These are phyloP conservation scores for Sacculina carcini DNA, from an alignment of 2,888 invertebrate genomes.

Conservation along the genomic window DNA sequence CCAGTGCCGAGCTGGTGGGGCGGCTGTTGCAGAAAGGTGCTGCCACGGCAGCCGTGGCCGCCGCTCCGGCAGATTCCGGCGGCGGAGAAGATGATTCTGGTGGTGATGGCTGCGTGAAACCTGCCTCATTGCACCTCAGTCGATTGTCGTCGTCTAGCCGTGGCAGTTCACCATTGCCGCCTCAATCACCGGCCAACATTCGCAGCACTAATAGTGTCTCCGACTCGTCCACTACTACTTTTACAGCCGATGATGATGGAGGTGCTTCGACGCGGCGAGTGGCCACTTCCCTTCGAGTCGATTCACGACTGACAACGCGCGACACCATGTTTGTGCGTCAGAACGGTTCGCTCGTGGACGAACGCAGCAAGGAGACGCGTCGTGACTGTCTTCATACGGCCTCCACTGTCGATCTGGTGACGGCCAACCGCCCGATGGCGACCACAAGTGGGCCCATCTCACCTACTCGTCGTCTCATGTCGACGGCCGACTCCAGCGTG, in stretches of 20 bases:
- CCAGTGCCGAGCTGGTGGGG: conserved; percentile 11
- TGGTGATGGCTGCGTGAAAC: too few species aligned
- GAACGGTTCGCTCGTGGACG: conserved; percentile 11
- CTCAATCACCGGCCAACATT: too few species aligned
- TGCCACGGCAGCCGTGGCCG: conserved; percentile 7
- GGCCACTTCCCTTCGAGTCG: neutral
- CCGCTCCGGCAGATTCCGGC: too few species aligned
- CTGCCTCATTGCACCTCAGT: too few species aligned
- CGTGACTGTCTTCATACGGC: neutral
- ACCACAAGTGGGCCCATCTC: too few species aligned
- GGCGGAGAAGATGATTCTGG: too few species aligned
- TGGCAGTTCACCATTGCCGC: too few species aligned
- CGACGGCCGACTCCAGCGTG: neutral
- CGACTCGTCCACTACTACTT: neutral
- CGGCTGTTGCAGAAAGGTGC: conserved; percentile 8
- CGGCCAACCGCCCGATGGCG: neutral
- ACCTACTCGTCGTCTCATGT: too few species aligned
- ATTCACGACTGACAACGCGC: conserved; percentile 9
- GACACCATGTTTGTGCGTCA: conserved; percentile 11
- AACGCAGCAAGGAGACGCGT: conserved; percentile 7
- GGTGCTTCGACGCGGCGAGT: too few species aligned
- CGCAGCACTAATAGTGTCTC: too few species aligned
- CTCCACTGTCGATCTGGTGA: neutral
- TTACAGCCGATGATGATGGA: too few species aligned
- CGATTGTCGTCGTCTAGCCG: too few species aligned